These are phyloP conservation scores for Zaprionus obscuricornis DNA, from an alignment of 2,888 invertebrate genomes.

Conservation along the genomic window DNA sequence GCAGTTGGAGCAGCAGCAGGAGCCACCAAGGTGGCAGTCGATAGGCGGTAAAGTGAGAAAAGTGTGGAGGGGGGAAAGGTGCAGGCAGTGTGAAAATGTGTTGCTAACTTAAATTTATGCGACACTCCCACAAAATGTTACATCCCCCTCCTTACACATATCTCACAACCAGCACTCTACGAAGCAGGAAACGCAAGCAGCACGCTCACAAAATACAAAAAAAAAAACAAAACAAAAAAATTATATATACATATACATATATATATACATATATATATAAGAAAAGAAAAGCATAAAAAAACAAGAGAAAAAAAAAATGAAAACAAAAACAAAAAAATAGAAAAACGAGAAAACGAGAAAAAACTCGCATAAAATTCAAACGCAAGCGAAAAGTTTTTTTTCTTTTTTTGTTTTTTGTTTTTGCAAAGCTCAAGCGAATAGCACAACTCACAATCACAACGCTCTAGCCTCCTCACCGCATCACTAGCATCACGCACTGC, in stretches of 20 bases:
- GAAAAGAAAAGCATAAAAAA: too few species aligned
- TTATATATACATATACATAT: too few species aligned
- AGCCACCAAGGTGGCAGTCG: too few species aligned
- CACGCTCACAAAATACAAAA: constrained; percentile 1
- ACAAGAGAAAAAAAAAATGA: constrained; percentile 13
- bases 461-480: not conserved
- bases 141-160: not conserved
- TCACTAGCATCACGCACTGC: too few species aligned
- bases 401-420: too few species aligned
- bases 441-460: constrained; percentile 30
- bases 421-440: constrained; percentile 56
- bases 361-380: constrained; percentile 76
- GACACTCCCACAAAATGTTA: constrained; percentile 53
- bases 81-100: constrained; percentile 71
- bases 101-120: constrained; percentile 76
- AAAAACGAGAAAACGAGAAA: constrained; percentile 21
- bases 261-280: too few species aligned
- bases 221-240: constrained; percentile 11
- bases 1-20: not conserved
- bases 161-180: not conserved
- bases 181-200: not conserved
- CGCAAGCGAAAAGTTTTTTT: constrained; percentile 72
- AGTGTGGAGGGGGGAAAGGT: not conserved
- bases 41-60: too few species aligned
- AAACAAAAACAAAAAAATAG: not conserved